Conservation (phyloP, 92 coral and sea anemone genomes). For the Palythoa heliodiscus region DNA sequence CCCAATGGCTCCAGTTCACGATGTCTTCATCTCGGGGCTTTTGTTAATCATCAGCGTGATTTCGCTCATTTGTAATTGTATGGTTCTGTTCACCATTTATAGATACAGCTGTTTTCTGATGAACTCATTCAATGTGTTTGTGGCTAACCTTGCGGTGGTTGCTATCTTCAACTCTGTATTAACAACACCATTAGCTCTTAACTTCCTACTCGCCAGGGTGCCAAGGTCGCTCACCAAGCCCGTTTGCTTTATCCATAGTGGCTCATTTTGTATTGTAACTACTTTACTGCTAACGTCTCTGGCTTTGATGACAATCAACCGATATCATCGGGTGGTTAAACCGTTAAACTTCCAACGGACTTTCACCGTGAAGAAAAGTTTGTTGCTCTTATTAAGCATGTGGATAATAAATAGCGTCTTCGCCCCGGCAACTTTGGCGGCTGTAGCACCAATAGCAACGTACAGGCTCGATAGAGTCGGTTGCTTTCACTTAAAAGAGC, state of each 20-base stretch:
- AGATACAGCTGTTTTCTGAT: not conserved
- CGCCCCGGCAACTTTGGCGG: not conserved
- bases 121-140: conserved; percentile 22
- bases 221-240: conserved; percentile 5
- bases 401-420: not conserved
- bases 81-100: conserved; percentile 9
- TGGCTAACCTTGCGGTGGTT: not conserved
- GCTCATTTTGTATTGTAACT: conserved; percentile 6
- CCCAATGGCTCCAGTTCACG: conserved; percentile 1
- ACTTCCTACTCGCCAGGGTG: not conserved
- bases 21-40: not conserved
- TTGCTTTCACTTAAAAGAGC: conserved; percentile 5
- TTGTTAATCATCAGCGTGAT: not conserved
- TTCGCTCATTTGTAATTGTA: conserved; percentile 8
- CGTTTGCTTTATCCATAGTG: not conserved
- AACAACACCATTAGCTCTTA: not conserved
- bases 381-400: not conserved
- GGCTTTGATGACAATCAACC: conserved; percentile 21
- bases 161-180: conserved; percentile 11
- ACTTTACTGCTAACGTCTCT: conserved; percentile 4
- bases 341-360: not conserved
- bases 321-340: conserved; percentile 15
- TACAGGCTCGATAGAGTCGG: conserved; percentile 11
- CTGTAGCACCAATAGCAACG: not conserved
- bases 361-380: conserved; percentile 18